Percentiles rank a stretch among this genome's conserved stretches.
These are phyloP conservation scores for Amphilophus citrinellus DNA, from an alignment of 2,113 vertebrate species.

Conservation along the genomic window DNA sequence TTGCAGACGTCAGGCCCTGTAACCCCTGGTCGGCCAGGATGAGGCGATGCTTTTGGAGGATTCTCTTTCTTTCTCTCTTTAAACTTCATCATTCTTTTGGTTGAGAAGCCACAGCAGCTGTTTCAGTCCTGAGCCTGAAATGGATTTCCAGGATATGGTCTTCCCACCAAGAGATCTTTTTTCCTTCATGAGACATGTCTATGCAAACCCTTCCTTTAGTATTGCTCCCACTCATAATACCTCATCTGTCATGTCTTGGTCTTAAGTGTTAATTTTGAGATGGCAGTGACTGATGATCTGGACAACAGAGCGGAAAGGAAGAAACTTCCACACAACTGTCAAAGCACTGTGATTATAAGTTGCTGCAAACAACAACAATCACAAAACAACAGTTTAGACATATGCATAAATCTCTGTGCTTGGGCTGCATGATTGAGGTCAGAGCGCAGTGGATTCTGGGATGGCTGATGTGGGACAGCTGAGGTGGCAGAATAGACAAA, in stretches of 20 bases:
- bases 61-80: conserved; percentile 33
- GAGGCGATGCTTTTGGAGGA: conserved; percentile 43
- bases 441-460: conserved; percentile 13
- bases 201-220: conserved; percentile 47
- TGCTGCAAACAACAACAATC: conserved; percentile 42
- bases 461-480: conserved; percentile 11
- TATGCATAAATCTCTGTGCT: conserved; percentile 30
- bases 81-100: conserved; percentile 56
- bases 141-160: conserved; percentile 64
- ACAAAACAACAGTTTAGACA: conserved; percentile 44
- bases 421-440: conserved; percentile 10
- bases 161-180: conserved; percentile 41
- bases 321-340: not conserved
- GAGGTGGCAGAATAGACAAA: not conserved
- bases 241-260: conserved; percentile 42
- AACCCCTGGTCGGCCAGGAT: conserved; percentile 29
- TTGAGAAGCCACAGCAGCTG: conserved; percentile 72
- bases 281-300: conserved; percentile 33
- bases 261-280: conserved; percentile 36
- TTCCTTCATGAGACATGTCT: conserved; percentile 40
- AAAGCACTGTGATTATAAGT: conserved; percentile 32
- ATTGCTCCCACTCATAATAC: conserved; percentile 33
- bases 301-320: conserved; percentile 7
- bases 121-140: conserved; percentile 53
- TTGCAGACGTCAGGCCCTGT: conserved; percentile 59